Percentiles rank a stretch among this genome's conserved stretches.
These are phyloP conservation scores for Polyploca ridens DNA, from an alignment of 2,888 invertebrate genomes.

Conservation along the genomic window DNA sequence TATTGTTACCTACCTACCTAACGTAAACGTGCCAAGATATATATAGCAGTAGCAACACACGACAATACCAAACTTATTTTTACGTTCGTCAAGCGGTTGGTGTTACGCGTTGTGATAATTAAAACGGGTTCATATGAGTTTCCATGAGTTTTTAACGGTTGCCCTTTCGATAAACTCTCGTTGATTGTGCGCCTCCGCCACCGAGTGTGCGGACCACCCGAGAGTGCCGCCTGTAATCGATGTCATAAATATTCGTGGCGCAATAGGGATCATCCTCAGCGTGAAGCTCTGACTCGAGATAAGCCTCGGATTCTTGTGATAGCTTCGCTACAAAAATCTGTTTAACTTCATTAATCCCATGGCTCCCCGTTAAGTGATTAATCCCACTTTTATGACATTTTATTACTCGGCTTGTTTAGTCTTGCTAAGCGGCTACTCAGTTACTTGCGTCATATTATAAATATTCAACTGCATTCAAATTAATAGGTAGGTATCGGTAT, in stretches of 20 bases:
- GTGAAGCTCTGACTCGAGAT: slow-evolving; percentile 63
- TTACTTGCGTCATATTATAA: slow-evolving; percentile 10
- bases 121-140: slow-evolving; percentile 55
- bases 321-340: slow-evolving; percentile 44
- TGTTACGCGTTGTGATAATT: slow-evolving; percentile 44
- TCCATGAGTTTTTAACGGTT: slow-evolving; percentile 61
- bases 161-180: slow-evolving; percentile 67
- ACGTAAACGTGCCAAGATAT: slow-evolving; percentile 54
- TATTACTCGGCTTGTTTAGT: neutral
- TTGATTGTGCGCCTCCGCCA: slow-evolving; percentile 61
- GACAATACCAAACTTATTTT: slow-evolving; percentile 43
- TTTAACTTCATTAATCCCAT: slow-evolving; percentile 56
- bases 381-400: neutral
- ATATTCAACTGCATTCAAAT: slow-evolving; percentile 5
- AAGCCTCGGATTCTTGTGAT: slow-evolving; percentile 54
- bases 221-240: slow-evolving; percentile 51
- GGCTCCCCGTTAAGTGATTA: neutral
- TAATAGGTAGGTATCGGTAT: slow-evolving; percentile 6
- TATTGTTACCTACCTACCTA: slow-evolving; percentile 42
- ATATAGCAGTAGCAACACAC: slow-evolving; percentile 50
- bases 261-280: slow-evolving; percentile 68
- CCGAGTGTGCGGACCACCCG: slow-evolving; percentile 70
- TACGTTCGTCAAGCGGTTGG: slow-evolving; percentile 32
- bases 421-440: neutral
- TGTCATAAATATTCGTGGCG: slow-evolving; percentile 75